Evolutionary conservation across 2,888 invertebrate genomes (phyloP).

Genomic region (Hypomecis punctinalis): DNA sequence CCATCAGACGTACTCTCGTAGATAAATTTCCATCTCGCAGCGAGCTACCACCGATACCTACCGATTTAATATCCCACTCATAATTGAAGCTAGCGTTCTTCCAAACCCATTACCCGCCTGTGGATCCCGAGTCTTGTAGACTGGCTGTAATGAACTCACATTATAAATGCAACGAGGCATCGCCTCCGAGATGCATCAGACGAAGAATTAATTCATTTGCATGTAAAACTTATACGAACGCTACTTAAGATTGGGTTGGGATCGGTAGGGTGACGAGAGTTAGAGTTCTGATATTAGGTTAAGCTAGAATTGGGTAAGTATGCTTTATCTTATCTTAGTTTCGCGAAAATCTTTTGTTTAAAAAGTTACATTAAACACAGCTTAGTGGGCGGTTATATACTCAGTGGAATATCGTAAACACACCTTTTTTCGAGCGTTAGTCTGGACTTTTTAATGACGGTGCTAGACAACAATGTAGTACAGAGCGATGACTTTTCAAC

Average conservation of each 20-base stretch:
- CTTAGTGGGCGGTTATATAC: too few relatives aligned
- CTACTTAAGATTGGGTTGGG: conserved; percentile 67
- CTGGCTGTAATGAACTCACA: conserved; percentile 81
- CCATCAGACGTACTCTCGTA: conserved; percentile 29
- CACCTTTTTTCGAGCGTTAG: too few relatives aligned
- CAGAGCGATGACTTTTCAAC: too few relatives aligned
- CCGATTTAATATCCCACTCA: conserved; percentile 78
- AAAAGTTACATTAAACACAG: neutral
- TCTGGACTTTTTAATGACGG: too few relatives aligned
- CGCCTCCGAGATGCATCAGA: conserved; percentile 72
- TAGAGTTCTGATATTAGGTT: conserved; percentile 30
- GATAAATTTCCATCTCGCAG: conserved; percentile 34
- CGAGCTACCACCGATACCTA: conserved; percentile 57
- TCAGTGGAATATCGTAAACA: too few relatives aligned
- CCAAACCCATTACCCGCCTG: conserved; percentile 74
- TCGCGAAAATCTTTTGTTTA: neutral
- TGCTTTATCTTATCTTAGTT: conserved; percentile 5
- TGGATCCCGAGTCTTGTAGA: conserved; percentile 52
- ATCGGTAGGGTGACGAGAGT: conserved; percentile 33
- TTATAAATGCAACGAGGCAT: conserved; percentile 84
- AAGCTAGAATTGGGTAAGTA: conserved; percentile 26
- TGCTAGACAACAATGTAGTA: too few relatives aligned
- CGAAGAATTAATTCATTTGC: conserved; percentile 85
- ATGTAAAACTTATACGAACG: conserved; percentile 78
- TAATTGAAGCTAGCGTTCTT: conserved; percentile 82